A percentile compares a stretch with the other conserved stretches of the same genome.
Conservation (phyloP, 92 coral and sea anemone species). For the Porites lobata region DNA sequence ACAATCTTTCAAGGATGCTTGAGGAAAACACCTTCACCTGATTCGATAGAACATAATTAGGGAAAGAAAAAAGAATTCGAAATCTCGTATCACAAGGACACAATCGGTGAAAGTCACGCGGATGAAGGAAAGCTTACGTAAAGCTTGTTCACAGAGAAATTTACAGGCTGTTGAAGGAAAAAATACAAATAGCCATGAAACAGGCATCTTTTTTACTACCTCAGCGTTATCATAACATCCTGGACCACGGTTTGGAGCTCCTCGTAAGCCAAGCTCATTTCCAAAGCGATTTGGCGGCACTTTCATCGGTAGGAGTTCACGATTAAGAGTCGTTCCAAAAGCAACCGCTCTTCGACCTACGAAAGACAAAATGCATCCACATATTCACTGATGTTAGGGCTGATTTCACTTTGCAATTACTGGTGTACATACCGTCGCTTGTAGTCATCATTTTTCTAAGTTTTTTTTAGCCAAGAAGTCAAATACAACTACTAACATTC, state of each 20-base stretch:
- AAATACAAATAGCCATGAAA: background rate
- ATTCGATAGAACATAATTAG: no score
- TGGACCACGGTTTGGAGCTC: slow-evolving; percentile 94
- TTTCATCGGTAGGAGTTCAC: slow-evolving; percentile 90
- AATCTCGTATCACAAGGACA: background rate
- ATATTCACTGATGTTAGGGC: background rate
- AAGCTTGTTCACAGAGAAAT: background rate
- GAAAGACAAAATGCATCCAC: background rate
- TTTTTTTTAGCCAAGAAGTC: slow-evolving; percentile 18
- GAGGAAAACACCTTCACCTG: no score
- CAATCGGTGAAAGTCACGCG: background rate
- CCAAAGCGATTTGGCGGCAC: slow-evolving; percentile 95
- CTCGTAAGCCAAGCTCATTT: slow-evolving; percentile 83
- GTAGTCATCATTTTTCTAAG: slow-evolving; percentile 15
- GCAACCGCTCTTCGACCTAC: slow-evolving; percentile 45
- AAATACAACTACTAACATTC: background rate
- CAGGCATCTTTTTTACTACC: slow-evolving; percentile 54
- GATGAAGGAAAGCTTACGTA: background rate
- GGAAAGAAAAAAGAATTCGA: background rate
- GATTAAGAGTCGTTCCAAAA: slow-evolving; percentile 93
- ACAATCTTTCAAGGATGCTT: no score
- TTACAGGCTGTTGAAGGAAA: background rate
- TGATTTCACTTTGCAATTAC: background rate
- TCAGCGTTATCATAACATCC: slow-evolving; percentile 97
- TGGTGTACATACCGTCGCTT: slow-evolving; percentile 25